Evolutionary conservation across 2,113 vertebrate species (phyloP).

Genomic region (Suricata suricatta): DNA sequence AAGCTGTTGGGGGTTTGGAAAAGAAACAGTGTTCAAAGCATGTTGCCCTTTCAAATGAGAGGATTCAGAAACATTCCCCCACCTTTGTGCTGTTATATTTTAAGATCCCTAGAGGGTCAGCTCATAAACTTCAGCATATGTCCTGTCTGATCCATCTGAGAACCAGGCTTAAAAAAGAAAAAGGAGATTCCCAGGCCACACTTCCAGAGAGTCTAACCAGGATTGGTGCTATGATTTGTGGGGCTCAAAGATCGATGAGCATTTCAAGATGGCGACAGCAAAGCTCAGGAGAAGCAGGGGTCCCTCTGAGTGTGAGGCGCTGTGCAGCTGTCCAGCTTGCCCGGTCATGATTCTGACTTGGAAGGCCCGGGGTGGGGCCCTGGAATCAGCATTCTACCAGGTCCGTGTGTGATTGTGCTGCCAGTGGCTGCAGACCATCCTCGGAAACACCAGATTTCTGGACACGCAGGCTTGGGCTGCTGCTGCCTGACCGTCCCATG

Average conservation of each 20-base stretch:
- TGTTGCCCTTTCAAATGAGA: not conserved
- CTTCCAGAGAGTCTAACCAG: not conserved
- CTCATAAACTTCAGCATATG: not conserved
- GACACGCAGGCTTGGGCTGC: not conserved
- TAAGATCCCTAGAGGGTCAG: not conserved
- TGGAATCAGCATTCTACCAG: not conserved
- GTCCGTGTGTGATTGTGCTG: not conserved
- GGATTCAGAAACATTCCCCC: not conserved
- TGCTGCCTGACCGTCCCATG: not conserved
- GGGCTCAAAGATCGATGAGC: not conserved
- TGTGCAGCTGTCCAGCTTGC: not conserved
- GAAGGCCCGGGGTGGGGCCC: not conserved
- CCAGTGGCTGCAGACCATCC: not conserved
- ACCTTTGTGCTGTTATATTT: accelerated
- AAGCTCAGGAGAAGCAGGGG: not conserved
- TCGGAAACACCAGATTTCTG: not conserved
- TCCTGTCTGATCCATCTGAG: not conserved
- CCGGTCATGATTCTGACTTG: not conserved
- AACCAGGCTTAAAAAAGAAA: not conserved
- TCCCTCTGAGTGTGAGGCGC: too few relatives aligned
- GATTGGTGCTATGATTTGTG: not conserved
- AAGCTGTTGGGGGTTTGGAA: not conserved
- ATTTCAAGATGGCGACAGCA: not conserved
- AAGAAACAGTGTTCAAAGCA: not conserved
- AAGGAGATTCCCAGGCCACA: not conserved